phyloP scores from a whole-genome alignment of 2,888 invertebrate species.

The Enchytraeus crypticus region DNA sequence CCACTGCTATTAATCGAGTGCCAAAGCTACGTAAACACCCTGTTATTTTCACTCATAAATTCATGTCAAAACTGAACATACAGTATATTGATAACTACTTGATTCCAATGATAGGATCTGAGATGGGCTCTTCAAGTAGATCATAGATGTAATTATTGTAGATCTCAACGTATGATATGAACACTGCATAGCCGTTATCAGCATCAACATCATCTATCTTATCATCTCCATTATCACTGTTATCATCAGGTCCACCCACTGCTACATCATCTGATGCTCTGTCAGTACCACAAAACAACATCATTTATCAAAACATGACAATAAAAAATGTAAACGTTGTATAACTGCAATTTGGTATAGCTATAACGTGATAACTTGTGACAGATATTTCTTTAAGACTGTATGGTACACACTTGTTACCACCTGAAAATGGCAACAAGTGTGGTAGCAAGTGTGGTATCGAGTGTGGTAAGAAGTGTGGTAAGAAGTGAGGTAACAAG shows the following conservation, averaged over 20 bases:
- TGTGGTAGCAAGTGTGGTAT: no score
- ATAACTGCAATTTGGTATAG: background rate
- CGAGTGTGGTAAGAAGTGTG: no score
- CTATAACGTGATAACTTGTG: background rate
- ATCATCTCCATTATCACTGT: no score
- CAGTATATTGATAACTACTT: no score
- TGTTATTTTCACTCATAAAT: no score
- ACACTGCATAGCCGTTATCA: slow-evolving; percentile 78
- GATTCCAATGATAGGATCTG: slow-evolving; percentile 43
- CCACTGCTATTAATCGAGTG: no score
- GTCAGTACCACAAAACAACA: background rate
- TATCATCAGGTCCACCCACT: no score
- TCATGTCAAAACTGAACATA: no score
- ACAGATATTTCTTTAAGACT: background rate
- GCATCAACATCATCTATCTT: slow-evolving; percentile 61
- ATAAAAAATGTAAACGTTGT: background rate
- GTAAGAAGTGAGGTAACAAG: no score
- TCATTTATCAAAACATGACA: background rate
- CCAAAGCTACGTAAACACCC: no score
- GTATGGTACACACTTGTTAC: no score
- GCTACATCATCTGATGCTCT: background rate
- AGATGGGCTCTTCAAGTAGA: slow-evolving; percentile 69
- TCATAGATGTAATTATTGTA: slow-evolving; percentile 96
- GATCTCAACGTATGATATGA: slow-evolving; percentile 88
- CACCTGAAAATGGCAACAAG: no score